Conservation (phyloP, 2,797 vertebrate species). For the Chrysocyon brachyurus region DNA sequence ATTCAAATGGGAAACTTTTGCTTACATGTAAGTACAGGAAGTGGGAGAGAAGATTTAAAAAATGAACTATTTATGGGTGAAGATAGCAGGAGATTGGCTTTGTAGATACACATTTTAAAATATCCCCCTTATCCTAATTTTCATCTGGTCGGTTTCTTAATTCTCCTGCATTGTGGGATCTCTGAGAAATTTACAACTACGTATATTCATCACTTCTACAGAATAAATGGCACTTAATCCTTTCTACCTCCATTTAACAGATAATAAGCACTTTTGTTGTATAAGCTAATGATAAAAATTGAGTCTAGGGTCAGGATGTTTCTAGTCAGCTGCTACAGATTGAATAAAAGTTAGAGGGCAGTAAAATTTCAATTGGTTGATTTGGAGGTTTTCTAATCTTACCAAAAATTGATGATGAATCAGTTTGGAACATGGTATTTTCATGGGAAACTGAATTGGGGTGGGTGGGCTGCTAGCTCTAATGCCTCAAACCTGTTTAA, state of each 20-base stretch:
- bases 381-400: neutral
- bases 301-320: neutral
- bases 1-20: neutral
- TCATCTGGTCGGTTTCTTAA: neutral
- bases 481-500: neutral
- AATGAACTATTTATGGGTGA: neutral
- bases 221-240: neutral
- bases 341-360: slow-evolving; percentile 13
- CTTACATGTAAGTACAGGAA: neutral
- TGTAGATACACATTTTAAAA: neutral
- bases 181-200: neutral
- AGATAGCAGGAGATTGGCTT: neutral
- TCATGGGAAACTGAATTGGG: neutral
- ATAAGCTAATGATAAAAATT: neutral
- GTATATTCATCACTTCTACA: neutral
- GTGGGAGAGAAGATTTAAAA: neutral
- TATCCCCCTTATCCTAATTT: neutral
- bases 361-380: neutral
- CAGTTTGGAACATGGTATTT: neutral
- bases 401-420: neutral
- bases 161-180: neutral
- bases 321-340: slow-evolving; percentile 4
- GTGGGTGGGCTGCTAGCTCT: neutral
- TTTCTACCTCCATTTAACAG: neutral
- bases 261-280: neutral